Evolutionary conservation across 2,797 vertebrate genomes (phyloP).

Genomic region (Labeo calbasu): DNA sequence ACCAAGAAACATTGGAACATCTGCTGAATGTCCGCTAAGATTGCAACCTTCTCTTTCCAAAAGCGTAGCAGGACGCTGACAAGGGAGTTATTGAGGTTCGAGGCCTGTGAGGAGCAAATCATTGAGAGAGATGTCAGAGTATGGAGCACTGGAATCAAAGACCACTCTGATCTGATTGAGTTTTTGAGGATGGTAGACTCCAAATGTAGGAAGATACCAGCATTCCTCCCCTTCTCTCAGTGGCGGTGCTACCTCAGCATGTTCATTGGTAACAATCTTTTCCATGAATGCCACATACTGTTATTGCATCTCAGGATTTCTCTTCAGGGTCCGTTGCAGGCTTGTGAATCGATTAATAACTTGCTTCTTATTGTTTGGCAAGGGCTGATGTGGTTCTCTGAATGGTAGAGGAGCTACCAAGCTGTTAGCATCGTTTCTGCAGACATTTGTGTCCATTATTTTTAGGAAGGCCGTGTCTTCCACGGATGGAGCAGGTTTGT

Average conservation of each 20-base stretch:
- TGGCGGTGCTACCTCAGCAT: background rate
- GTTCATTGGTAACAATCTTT: background rate
- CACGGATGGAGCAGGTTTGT: slow-evolving; percentile 15
- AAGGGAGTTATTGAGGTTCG: background rate
- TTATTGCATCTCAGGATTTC: background rate
- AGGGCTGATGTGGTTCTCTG: no score
- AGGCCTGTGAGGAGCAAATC: background rate
- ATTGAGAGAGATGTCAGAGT: background rate
- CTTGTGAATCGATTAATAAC: background rate
- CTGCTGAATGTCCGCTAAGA: background rate
- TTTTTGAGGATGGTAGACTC: background rate
- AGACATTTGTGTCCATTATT: slow-evolving; percentile 19
- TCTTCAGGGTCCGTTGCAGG: background rate
- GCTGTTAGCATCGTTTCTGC: background rate
- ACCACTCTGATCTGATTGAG: background rate
- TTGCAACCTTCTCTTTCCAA: background rate
- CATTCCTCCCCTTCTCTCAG: background rate
- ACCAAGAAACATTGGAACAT: background rate
- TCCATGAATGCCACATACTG: background rate
- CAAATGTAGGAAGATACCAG: background rate
- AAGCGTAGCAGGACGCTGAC: background rate
- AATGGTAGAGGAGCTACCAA: slow-evolving; percentile 31
- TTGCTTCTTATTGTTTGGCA: background rate
- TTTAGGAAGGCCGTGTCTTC: slow-evolving; percentile 15
- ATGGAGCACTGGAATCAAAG: background rate